Percentiles rank a stretch among this genome's conserved stretches.
phyloP scores from a whole-genome alignment of 2,113 vertebrate species.

The Glareola pratincola region DNA sequence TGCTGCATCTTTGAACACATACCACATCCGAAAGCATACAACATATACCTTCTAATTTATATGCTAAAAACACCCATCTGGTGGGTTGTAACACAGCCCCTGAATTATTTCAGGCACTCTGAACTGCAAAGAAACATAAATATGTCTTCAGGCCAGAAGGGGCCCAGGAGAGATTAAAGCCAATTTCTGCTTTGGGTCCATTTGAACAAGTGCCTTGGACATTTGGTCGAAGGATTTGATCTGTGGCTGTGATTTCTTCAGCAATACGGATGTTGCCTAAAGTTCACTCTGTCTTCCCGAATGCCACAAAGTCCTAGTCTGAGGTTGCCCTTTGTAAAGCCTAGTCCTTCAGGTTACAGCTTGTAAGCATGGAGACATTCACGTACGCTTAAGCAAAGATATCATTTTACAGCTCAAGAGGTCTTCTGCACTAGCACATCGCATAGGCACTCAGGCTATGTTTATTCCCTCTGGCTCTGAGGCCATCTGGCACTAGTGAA shows the following conservation, averaged over 20 bases:
- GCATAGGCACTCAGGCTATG: not conserved
- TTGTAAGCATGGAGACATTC: not conserved
- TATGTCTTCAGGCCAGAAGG: not conserved
- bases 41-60: not conserved
- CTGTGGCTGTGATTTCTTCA: not conserved
- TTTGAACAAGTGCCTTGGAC: not conserved
- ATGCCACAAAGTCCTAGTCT: not conserved
- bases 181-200: not conserved
- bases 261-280: not conserved
- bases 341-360: not conserved
- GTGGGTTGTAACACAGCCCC: not conserved
- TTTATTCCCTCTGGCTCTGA: constrained; percentile 4
- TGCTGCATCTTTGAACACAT: not conserved
- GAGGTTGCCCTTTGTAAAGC: not conserved
- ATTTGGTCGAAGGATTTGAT: not conserved
- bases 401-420: not conserved
- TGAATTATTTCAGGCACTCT: not conserved
- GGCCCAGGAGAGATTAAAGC: not conserved
- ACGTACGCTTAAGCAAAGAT: not conserved
- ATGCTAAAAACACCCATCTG: not conserved
- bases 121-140: not conserved
- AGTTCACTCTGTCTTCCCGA: not conserved
- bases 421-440: not conserved
- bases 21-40: not conserved
- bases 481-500: constrained; percentile 29